These are phyloP conservation scores for Nycticorax nycticorax DNA, from an alignment of 2,113 vertebrate genomes.

Conservation along the genomic window DNA sequence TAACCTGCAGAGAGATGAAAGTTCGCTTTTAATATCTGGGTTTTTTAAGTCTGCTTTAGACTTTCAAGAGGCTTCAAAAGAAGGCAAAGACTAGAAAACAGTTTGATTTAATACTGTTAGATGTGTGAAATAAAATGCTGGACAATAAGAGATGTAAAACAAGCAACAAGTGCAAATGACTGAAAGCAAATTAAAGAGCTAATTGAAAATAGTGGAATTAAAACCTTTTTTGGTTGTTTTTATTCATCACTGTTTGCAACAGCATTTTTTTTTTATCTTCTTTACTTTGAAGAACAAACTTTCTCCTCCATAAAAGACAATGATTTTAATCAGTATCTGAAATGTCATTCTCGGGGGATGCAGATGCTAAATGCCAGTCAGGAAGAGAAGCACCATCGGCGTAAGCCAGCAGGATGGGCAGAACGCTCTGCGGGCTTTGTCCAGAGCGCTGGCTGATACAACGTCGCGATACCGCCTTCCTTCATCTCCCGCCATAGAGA, in stretches of 20 bases:
- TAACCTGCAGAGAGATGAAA: constrained; percentile 66
- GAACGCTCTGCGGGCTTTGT: fast-evolving
- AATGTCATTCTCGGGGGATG: constrained; percentile 25
- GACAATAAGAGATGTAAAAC: constrained; percentile 61
- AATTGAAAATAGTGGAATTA: constrained; percentile 70
- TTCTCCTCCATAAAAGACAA: constrained; percentile 38
- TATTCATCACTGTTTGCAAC: constrained; percentile 60
- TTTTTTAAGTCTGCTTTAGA: constrained; percentile 1
- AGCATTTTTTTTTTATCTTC: constrained; percentile 56
- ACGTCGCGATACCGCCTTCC: background rate
- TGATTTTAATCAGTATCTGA: constrained; percentile 49
- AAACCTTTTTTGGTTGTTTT: constrained; percentile 55
- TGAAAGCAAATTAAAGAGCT: constrained; percentile 62
- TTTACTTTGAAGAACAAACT: constrained; percentile 74
- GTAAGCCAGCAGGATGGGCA: background rate
- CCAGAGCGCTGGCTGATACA: background rate
- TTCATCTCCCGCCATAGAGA: background rate
- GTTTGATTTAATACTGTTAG: constrained; percentile 67
- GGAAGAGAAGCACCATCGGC: background rate
- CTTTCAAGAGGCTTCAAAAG: constrained; percentile 67
- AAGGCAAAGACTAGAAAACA: constrained; percentile 56
- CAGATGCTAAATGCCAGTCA: constrained; percentile 2
- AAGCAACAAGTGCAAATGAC: constrained; percentile 58
- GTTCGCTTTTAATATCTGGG: constrained; percentile 49
- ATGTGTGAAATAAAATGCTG: constrained; percentile 62